phyloP scores from a whole-genome alignment of 2,888 invertebrate genomes.

The Cerastis leucographa region DNA sequence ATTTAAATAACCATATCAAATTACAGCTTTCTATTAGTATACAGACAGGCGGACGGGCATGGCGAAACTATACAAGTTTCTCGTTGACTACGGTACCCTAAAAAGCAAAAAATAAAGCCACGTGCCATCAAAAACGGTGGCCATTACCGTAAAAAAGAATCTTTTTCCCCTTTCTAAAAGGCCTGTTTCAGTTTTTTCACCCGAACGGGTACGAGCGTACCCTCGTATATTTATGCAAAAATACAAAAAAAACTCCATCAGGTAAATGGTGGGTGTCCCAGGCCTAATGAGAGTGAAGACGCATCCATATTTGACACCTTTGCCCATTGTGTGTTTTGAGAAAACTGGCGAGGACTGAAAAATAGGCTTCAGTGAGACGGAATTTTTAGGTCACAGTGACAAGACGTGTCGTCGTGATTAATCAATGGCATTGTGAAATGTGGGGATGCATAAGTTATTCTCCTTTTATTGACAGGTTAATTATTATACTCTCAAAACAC shows the following conservation, averaged over 20 bases:
- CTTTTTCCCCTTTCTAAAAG: slow-evolving; percentile 36
- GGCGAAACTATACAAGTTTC: not conserved
- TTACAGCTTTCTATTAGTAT: not conserved
- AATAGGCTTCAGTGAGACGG: slow-evolving; percentile 16
- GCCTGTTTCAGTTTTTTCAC: slow-evolving; percentile 41
- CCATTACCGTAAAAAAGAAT: slow-evolving; percentile 59
- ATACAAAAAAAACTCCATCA: slow-evolving; percentile 54
- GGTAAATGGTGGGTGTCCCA: slow-evolving; percentile 53
- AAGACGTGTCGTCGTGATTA: not conserved
- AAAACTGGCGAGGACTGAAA: slow-evolving; percentile 28
- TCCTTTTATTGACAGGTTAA: not conserved
- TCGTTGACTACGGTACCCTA: not conserved
- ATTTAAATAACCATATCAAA: not conserved
- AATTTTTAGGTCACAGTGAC: slow-evolving; percentile 27
- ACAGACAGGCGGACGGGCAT: not conserved
- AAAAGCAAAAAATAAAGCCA: slow-evolving; percentile 29
- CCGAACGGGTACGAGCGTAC: not conserved
- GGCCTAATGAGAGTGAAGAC: slow-evolving; percentile 61
- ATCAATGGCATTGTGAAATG: slow-evolving; percentile 1
- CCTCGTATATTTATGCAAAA: slow-evolving; percentile 49
- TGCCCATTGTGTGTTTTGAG: slow-evolving; percentile 34
- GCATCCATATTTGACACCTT: slow-evolving; percentile 62
- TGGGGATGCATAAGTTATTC: not conserved
- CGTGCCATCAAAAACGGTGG: slow-evolving; percentile 46
- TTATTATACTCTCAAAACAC: not conserved